These are phyloP conservation scores for Drosophila micromelanica DNA, from an alignment of 1,140 invertebrate genomes.

Conservation along the genomic window DNA sequence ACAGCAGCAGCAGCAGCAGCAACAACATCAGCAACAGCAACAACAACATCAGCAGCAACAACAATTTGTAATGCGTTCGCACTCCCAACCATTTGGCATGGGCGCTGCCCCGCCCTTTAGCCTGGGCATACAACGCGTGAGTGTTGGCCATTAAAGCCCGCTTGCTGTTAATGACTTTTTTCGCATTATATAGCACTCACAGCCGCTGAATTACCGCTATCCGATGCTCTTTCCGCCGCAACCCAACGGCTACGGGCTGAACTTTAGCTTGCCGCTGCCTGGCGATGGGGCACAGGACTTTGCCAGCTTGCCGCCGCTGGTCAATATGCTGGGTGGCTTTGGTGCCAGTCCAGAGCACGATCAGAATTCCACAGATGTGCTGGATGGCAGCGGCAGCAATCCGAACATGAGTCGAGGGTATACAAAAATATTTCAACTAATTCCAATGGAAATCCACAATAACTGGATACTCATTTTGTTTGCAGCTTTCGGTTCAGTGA, in stretches of 20 bases:
- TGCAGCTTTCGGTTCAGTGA: slow-evolving; percentile 81
- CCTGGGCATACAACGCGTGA: slow-evolving; percentile 79
- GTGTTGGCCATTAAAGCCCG: slow-evolving; percentile 48
- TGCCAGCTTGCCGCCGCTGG: slow-evolving; percentile 76
- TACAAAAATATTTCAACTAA: not conserved
- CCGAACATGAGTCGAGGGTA: slow-evolving; percentile 76
- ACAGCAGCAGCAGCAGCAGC: slow-evolving; percentile 54
- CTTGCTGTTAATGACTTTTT: not conserved
- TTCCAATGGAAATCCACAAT: not conserved
- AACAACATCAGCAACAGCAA: slow-evolving; percentile 37
- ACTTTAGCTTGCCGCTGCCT: slow-evolving; percentile 44
- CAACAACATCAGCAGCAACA: slow-evolving; percentile 62
- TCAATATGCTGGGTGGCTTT: slow-evolving; percentile 74
- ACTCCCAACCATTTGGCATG: slow-evolving; percentile 61
- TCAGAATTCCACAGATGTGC: slow-evolving; percentile 78
- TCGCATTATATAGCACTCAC: slow-evolving; percentile 50
- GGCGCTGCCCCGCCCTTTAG: slow-evolving; percentile 67
- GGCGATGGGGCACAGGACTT: slow-evolving; percentile 75
- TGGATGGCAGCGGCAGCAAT: slow-evolving; percentile 78
- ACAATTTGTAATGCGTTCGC: slow-evolving; percentile 58
- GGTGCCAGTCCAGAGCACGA: slow-evolving; percentile 64
- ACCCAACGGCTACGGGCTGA: slow-evolving; percentile 51
- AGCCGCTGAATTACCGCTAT: slow-evolving; percentile 69
- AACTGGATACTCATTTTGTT: not conserved
- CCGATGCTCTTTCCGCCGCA: slow-evolving; percentile 73